These are phyloP conservation scores for Serrognathus titanus DNA, from an alignment of 2,888 invertebrate species.

Conservation along the genomic window DNA sequence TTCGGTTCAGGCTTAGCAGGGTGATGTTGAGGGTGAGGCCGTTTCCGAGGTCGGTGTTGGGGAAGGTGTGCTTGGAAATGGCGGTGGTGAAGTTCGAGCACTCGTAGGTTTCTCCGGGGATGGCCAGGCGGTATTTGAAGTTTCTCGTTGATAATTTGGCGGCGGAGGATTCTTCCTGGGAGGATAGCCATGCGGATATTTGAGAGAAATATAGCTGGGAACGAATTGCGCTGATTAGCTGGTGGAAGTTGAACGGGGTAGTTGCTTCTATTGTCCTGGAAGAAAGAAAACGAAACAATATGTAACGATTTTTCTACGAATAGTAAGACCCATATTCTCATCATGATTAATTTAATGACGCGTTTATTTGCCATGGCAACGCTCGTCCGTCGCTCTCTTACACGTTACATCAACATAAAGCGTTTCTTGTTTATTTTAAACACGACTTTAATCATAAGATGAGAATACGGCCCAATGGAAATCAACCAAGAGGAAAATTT, in stretches of 20 bases:
- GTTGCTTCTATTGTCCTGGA: constrained; percentile 49
- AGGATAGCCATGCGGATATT: constrained; percentile 86
- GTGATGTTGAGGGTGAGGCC: constrained; percentile 60
- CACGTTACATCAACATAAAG: too few species aligned
- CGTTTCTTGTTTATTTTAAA: too few species aligned
- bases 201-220: constrained; percentile 97
- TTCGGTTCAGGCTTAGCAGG: constrained; percentile 69
- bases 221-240: constrained; percentile 86
- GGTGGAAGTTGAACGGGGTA: constrained; percentile 58
- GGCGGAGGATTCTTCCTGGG: constrained; percentile 43
- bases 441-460: too few species aligned
- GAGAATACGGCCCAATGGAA: too few species aligned
- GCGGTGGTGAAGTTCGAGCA: constrained; percentile 55
- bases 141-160: constrained; percentile 40
- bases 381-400: too few species aligned
- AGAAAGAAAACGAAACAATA: constrained; percentile 26
- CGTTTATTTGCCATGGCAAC: too few species aligned
- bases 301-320: too few species aligned
- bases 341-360: too few species aligned
- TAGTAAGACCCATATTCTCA: too few species aligned
- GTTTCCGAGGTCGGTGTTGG: constrained; percentile 64
- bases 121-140: constrained; percentile 66
- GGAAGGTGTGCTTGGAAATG: constrained; percentile 67
- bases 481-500: too few species aligned
- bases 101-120: constrained; percentile 61